phyloP scores from a whole-genome alignment of 2,888 invertebrate species.

The Heteropelma amictum region DNA sequence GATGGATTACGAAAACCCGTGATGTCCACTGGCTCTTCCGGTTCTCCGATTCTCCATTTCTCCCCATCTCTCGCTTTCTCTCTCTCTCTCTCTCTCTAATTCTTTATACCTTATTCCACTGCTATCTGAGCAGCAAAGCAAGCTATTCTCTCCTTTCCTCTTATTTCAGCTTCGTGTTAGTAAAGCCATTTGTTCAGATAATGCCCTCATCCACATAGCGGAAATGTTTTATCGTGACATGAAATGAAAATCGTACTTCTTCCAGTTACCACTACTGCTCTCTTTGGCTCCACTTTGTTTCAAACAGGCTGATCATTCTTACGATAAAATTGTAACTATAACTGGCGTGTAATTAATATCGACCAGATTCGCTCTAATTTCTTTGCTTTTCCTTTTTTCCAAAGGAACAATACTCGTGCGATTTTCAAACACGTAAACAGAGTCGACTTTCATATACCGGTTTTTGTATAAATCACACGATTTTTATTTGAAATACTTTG shows the following conservation, averaged over 20 bases:
- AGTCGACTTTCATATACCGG: no score
- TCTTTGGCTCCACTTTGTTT: slow-evolving; percentile 2
- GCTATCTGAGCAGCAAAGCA: no score
- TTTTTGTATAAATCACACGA: neutral
- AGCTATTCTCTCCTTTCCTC: neutral
- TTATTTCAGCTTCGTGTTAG: slow-evolving; percentile 4
- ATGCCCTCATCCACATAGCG: slow-evolving; percentile 11
- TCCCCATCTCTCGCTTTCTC: neutral
- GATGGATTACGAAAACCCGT: slow-evolving; percentile 48
- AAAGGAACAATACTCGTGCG: neutral
- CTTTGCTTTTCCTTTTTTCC: neutral
- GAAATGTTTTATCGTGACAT: slow-evolving; percentile 7
- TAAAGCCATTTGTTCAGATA: slow-evolving; percentile 25
- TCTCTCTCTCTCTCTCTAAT: neutral
- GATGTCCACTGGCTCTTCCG: slow-evolving; percentile 20
- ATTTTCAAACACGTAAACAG: no score
- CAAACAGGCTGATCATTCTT: neutral
- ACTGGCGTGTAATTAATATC: slow-evolving; percentile 2
- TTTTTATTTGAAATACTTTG: no score
- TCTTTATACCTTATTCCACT: no score
- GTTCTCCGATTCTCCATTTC: slow-evolving; percentile 3
- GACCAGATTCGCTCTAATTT: neutral
- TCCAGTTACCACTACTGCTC: neutral
- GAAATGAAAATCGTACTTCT: slow-evolving; percentile 6
- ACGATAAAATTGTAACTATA: neutral